phyloP scores from a whole-genome alignment of 2,113 vertebrate genomes.

The Acanthisitta chloris region DNA sequence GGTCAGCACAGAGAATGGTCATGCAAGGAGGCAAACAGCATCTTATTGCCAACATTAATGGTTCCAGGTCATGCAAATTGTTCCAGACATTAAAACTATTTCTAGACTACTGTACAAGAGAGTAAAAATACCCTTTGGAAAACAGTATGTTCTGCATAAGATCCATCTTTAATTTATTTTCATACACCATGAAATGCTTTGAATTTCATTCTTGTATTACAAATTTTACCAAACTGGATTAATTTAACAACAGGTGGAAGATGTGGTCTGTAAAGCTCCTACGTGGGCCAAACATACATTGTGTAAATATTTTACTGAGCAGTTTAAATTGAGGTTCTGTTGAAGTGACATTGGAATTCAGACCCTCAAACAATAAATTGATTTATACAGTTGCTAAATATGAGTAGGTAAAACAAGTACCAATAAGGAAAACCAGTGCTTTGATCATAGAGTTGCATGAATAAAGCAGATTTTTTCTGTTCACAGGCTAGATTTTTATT shows the following conservation, averaged over 20 bases:
- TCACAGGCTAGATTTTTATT: neutral
- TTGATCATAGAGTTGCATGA: neutral
- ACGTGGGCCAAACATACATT: fast-evolving
- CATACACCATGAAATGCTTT: fast-evolving
- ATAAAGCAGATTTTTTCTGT: neutral
- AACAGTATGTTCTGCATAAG: neutral
- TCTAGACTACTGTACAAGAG: neutral
- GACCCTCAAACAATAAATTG: neutral
- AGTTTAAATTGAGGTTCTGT: neutral
- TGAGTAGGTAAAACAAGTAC: neutral
- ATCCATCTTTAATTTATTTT: neutral
- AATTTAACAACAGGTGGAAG: neutral
- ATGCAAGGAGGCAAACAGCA: neutral
- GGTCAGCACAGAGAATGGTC: neutral
- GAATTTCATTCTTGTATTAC: neutral
- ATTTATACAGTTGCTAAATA: neutral
- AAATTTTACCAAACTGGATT: neutral
- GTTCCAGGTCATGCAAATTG: neutral
- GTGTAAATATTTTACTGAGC: neutral
- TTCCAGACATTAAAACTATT: neutral
- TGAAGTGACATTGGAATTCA: neutral
- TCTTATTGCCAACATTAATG: neutral
- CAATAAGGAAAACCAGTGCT: neutral
- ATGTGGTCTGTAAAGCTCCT: fast-evolving
- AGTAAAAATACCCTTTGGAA: neutral